Conservation (phyloP, 2,888 invertebrate genomes). For the Abrostola triplasia region DNA sequence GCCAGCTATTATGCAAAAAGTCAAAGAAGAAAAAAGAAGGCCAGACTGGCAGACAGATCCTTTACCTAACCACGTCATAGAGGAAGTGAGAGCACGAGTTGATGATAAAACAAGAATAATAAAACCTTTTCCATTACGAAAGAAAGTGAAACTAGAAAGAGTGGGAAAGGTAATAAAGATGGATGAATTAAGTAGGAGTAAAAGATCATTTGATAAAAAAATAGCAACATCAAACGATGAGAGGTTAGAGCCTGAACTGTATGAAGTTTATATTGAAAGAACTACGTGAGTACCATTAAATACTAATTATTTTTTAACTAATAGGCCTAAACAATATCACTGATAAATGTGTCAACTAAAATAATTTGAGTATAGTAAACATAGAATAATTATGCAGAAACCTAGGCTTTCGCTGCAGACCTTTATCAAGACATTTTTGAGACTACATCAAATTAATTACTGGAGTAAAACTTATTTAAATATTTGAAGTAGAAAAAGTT, state of each 20-base stretch:
- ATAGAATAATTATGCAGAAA: too few species aligned
- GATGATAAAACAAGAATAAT: constrained; percentile 66
- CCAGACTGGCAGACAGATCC: constrained; percentile 76
- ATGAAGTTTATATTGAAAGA: constrained; percentile 72
- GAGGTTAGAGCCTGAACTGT: constrained; percentile 35
- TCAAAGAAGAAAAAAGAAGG: constrained; percentile 25
- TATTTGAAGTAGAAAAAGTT: too few species aligned
- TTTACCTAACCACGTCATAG: constrained; percentile 67
- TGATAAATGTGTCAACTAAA: too few species aligned
- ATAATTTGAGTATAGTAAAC: too few species aligned
- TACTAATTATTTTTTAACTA: constrained; percentile 7
- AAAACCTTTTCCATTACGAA: constrained; percentile 68
- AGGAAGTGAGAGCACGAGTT: constrained; percentile 76
- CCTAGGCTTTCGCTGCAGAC: too few species aligned
- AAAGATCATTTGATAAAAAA: constrained; percentile 50
- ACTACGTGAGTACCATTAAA: constrained; percentile 71
- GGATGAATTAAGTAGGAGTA: constrained; percentile 67
- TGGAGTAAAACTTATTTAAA: too few species aligned
- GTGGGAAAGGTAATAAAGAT: constrained; percentile 74
- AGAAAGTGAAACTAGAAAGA: constrained; percentile 74
- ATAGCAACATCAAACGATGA: background rate
- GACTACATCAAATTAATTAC: too few species aligned
- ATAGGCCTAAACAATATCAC: background rate
- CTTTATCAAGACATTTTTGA: too few species aligned
- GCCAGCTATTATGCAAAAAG: background rate